Evolutionary conservation across 2,797 vertebrate species (phyloP).

Genomic region (Phrynocephalus forsythii): DNA sequence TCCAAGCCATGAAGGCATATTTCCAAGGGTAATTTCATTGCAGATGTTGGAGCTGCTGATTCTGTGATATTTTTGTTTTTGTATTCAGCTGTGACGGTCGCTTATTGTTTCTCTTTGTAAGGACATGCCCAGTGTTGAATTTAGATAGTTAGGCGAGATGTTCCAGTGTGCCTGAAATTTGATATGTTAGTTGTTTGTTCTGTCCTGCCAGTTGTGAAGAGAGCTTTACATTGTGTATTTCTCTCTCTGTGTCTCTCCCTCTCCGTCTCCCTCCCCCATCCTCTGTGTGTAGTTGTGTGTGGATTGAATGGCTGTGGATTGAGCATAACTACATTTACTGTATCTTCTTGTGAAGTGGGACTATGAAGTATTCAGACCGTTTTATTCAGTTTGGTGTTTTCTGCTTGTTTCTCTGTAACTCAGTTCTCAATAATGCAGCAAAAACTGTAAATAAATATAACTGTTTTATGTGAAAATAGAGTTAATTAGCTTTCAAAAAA

Average conservation of each 20-base stretch:
- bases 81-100: conserved; percentile 11
- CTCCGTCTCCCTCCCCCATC: too few species aligned
- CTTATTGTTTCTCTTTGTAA: background rate
- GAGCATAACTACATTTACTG: background rate
- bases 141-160: background rate
- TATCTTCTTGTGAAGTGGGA: background rate
- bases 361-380: background rate
- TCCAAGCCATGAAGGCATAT: conserved; percentile 93
- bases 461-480: background rate
- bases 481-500: background rate
- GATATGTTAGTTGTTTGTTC: too few species aligned
- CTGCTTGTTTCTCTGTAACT: background rate
- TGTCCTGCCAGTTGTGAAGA: too few species aligned
- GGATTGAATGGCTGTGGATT: background rate
- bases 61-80: conserved; percentile 16
- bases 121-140: background rate
- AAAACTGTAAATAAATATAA: background rate
- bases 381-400: background rate
- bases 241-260: background rate
- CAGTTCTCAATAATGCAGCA: background rate
- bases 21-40: conserved; percentile 86
- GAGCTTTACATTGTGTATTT: background rate
- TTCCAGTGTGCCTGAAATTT: background rate
- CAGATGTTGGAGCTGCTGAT: background rate
- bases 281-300: background rate